Conservation (phyloP, 2,888 invertebrate species). For the Gisinianus flammeolus region DNA sequence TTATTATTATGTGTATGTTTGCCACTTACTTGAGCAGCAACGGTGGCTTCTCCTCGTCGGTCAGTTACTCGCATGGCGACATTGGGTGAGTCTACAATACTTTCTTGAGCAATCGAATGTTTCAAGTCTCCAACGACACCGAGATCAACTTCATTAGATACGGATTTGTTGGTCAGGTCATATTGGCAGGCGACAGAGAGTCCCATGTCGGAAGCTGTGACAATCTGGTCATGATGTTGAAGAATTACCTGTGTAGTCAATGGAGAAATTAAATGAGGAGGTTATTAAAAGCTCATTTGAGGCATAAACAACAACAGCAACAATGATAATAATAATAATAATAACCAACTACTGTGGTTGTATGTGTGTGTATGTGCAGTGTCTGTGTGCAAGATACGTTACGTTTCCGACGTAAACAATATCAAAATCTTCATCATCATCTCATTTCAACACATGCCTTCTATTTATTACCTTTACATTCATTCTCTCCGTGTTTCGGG, state of each 20-base stretch:
- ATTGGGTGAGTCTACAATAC: conserved; percentile 90
- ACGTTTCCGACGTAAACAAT: neutral
- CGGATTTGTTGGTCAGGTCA: conserved; percentile 91
- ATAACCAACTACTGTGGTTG: too few species aligned
- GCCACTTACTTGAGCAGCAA: conserved; percentile 58
- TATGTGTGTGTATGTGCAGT: neutral
- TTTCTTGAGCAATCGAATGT: conserved; percentile 85
- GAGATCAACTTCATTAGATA: conserved; percentile 80
- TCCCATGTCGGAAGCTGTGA: conserved; percentile 91
- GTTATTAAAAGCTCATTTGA: conserved; percentile 42
- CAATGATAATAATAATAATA: too few species aligned
- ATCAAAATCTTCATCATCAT: conserved; percentile 23
- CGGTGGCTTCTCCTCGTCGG: conserved; percentile 58
- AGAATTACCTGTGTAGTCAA: conserved; percentile 65
- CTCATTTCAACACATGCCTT: conserved; percentile 38
- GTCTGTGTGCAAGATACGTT: neutral
- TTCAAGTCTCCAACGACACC: conserved; percentile 85
- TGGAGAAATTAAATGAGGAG: conserved; percentile 11
- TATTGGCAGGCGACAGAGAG: conserved; percentile 92
- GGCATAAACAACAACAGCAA: conserved; percentile 26
- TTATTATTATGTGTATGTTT: too few species aligned
- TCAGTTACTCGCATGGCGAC: conserved; percentile 76
- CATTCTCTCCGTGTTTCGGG: conserved; percentile 6
- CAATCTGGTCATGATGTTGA: conserved; percentile 94
- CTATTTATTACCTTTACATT: conserved; percentile 1